Evolutionary conservation across 2,888 invertebrate species (phyloP).

Genomic region (Lasioglossum pauxillum): DNA sequence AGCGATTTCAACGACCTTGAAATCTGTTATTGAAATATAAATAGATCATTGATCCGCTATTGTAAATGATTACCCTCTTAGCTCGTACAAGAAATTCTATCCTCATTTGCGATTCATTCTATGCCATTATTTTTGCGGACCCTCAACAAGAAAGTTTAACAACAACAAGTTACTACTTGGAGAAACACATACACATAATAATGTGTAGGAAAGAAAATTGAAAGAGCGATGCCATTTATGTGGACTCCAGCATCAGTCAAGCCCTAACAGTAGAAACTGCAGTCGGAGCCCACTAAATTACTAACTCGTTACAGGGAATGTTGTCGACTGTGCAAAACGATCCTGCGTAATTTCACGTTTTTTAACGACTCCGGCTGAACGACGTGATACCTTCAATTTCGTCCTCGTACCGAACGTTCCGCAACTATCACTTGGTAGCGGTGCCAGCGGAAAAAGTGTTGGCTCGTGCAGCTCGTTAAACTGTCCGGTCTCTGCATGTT

Average conservation of each 20-base stretch:
- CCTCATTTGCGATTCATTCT: too few relatives aligned
- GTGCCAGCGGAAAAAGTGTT: slow-evolving; percentile 29
- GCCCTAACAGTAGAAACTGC: neutral
- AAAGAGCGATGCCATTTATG: neutral
- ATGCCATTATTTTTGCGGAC: too few relatives aligned
- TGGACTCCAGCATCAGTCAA: neutral
- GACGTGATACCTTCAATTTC: slow-evolving; percentile 25
- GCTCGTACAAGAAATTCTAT: too few relatives aligned
- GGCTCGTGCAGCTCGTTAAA: slow-evolving; percentile 48
- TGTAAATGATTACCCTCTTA: too few relatives aligned
- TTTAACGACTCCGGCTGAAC: neutral
- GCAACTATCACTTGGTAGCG: neutral
- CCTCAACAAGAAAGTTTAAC: too few relatives aligned
- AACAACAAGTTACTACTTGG: too few relatives aligned
- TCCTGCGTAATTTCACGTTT: neutral
- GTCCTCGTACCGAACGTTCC: neutral
- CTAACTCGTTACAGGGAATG: neutral
- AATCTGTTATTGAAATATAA: too few relatives aligned
- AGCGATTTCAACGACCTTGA: too few relatives aligned
- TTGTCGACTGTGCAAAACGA: slow-evolving; percentile 2
- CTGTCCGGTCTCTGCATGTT: slow-evolving; percentile 44
- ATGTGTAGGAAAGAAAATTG: neutral
- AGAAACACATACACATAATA: neutral
- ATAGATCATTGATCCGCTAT: too few relatives aligned
- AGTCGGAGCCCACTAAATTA: neutral